These are phyloP conservation scores for Cydia amplana DNA, from an alignment of 1,140 invertebrate genomes.

Conservation along the genomic window DNA sequence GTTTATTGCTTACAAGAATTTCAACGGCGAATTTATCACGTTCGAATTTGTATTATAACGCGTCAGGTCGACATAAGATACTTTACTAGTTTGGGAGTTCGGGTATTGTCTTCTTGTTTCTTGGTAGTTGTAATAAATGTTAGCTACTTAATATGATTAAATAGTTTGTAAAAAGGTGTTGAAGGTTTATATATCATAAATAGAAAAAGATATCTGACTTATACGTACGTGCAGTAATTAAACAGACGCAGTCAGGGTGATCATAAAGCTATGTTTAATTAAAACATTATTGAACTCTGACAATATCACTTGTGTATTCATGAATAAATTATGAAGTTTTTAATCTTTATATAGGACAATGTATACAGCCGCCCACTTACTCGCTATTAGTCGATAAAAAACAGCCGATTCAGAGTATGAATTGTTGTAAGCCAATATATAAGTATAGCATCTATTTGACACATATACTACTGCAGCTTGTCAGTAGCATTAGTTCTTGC, in stretches of 20 bases:
- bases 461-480: background rate
- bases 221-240: too few species aligned
- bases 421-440: background rate
- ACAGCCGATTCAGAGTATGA: background rate
- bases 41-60: slow-evolving; percentile 11
- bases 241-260: too few species aligned
- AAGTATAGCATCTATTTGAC: background rate
- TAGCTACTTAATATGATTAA: background rate
- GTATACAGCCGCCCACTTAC: background rate
- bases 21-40: slow-evolving; percentile 18
- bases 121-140: background rate
- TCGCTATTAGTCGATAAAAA: background rate
- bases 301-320: background rate
- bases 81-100: slow-evolving; percentile 18
- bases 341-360: background rate
- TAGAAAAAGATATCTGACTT: too few species aligned
- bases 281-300: background rate
- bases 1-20: background rate
- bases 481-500: background rate
- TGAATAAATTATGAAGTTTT: background rate
- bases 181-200: too few species aligned
- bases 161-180: too few species aligned
- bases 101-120: slow-evolving; percentile 21
- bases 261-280: background rate
- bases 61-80: slow-evolving; percentile 7